phyloP scores from a whole-genome alignment of 2,888 invertebrate species.

The Drosophila cracens region DNA sequence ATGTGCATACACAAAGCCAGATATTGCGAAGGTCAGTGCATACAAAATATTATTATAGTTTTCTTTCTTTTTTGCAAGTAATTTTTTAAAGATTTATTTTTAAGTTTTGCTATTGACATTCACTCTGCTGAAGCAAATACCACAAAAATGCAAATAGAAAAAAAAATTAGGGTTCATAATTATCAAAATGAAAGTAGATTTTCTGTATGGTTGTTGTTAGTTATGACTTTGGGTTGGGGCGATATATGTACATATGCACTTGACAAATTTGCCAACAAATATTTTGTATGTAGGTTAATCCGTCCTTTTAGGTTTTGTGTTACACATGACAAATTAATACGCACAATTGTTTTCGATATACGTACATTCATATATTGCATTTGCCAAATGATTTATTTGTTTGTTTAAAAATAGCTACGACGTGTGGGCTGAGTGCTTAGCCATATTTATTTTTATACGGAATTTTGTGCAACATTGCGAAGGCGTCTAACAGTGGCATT shows the following conservation, averaged over 20 bases:
- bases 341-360: slow-evolving; percentile 8
- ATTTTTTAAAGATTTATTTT: slow-evolving; percentile 15
- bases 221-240: slow-evolving; percentile 10
- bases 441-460: slow-evolving; percentile 38
- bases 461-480: slow-evolving; percentile 42
- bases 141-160: slow-evolving; percentile 30
- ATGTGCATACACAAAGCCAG: slow-evolving; percentile 20
- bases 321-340: slow-evolving; percentile 57
- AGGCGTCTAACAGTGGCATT: slow-evolving; percentile 62
- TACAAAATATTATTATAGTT: slow-evolving; percentile 14
- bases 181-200: slow-evolving; percentile 60
- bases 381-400: slow-evolving; percentile 54
- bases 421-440: slow-evolving; percentile 49
- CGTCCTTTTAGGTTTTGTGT: slow-evolving; percentile 59
- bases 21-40: slow-evolving; percentile 58
- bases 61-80: slow-evolving; percentile 11
- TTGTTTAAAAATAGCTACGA: slow-evolving; percentile 61
- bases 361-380: not conserved
- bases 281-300: slow-evolving; percentile 71
- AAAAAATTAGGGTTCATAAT: slow-evolving; percentile 34
- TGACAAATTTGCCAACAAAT: slow-evolving; percentile 24
- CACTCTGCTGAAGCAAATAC: slow-evolving; percentile 24
- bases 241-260: slow-evolving; percentile 18
- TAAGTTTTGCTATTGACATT: slow-evolving; percentile 20
- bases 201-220: slow-evolving; percentile 33